A percentile compares a stretch with the other conserved stretches of the same genome.
phyloP scores from a whole-genome alignment of 2,797 vertebrate species.

The Hypotaenidia okinawae region DNA sequence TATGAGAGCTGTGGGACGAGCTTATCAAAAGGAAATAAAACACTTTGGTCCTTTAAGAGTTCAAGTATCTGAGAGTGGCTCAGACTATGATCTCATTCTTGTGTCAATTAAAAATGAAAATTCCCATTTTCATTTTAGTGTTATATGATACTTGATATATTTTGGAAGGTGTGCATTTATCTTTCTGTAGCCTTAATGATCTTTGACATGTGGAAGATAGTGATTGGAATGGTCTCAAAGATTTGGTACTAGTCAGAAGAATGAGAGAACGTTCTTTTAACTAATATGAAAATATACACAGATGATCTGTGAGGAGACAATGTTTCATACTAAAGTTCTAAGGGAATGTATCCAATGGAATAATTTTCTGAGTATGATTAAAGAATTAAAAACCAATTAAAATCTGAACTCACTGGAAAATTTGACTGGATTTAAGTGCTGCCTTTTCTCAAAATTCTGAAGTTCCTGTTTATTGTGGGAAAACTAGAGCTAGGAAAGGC shows the following conservation, averaged over 20 bases:
- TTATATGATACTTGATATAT: neutral
- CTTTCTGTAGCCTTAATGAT: neutral
- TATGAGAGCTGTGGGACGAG: slow-evolving; percentile 28
- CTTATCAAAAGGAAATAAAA: slow-evolving; percentile 62
- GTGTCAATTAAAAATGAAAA: neutral
- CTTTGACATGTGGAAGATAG: neutral
- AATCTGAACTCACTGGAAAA: neutral
- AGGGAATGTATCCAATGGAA: neutral
- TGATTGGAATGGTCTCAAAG: neutral
- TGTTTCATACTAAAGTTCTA: neutral
- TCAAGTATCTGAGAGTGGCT: neutral
- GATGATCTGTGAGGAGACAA: neutral
- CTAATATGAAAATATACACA: neutral
- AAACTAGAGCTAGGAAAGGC: neutral
- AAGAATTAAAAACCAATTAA: neutral
- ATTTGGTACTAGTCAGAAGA: neutral
- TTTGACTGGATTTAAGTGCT: neutral
- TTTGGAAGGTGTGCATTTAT: neutral
- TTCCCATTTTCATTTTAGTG: slow-evolving; percentile 1
- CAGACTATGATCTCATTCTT: neutral
- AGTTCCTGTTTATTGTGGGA: neutral
- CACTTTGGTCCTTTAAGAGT: slow-evolving; percentile 23
- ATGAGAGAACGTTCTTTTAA: neutral
- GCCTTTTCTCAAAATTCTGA: neutral
- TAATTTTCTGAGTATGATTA: neutral